Conservation (phyloP, 1,140 invertebrate species). For the Trichonephila inaurata region DNA sequence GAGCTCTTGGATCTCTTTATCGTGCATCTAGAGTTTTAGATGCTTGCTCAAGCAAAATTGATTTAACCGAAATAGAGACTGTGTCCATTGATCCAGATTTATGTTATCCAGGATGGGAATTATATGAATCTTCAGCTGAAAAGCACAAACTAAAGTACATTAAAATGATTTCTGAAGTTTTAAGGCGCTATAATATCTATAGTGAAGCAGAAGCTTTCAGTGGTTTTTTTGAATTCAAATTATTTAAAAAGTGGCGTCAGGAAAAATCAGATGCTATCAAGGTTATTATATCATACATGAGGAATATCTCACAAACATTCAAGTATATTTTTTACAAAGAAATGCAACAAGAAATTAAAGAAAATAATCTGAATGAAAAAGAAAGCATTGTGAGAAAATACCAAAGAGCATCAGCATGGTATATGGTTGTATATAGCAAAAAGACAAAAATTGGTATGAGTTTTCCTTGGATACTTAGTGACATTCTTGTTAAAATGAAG, state of each 20-base stretch:
- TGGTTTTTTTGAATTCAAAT: slow-evolving; percentile 54
- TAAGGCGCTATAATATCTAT: slow-evolving; percentile 78
- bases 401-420: slow-evolving; percentile 71
- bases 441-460: slow-evolving; percentile 11
- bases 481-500: slow-evolving; percentile 62
- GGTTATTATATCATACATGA: slow-evolving; percentile 40
- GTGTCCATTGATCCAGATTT: slow-evolving; percentile 57
- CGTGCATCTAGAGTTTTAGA: slow-evolving; percentile 69
- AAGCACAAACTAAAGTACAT: slow-evolving; percentile 65
- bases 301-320: slow-evolving; percentile 2
- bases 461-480: slow-evolving; percentile 72
- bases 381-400: slow-evolving; percentile 1
- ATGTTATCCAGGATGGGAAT: slow-evolving; percentile 75
- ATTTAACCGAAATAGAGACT: neutral
- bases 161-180: slow-evolving; percentile 75
- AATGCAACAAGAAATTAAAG: slow-evolving; percentile 29
- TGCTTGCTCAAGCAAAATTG: slow-evolving; percentile 55
- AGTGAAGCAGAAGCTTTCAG: slow-evolving; percentile 57
- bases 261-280: slow-evolving; percentile 26
- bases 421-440: slow-evolving; percentile 43
- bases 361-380: neutral
- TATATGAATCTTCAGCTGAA: slow-evolving; percentile 60
- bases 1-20: slow-evolving; percentile 75
- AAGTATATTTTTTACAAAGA: slow-evolving; percentile 37
- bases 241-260: slow-evolving; percentile 40